Evolutionary conservation across 23 tunicate species (phyloP), one percentile per base, ranked within the genome.

Genomic region (Clavelina lepadiformis): DNA sequence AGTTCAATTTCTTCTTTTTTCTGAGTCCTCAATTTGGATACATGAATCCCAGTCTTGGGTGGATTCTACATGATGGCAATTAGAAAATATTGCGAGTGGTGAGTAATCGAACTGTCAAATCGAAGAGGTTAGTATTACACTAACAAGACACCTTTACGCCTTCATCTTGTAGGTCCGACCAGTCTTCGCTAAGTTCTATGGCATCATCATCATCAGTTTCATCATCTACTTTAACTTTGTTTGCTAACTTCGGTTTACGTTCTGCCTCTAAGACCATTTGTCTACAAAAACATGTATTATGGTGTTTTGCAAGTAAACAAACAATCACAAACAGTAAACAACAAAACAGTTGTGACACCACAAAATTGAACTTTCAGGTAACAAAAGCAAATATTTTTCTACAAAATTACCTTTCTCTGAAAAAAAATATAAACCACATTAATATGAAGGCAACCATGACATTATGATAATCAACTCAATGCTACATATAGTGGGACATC

Each of bases 1-100:
- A 88, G 60, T 46, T 88, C 87, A 49, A 88, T 88, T 73, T 88
- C 75, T 67, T 88, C 96, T 52, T 74, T 88, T 41, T 33, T 50
- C 29, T 60, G 71, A 20, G 58, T 30, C 0, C 38, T 45, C 35
- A 54, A 58, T 28, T 73, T 46, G 19, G 72, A 50, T 2, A 68
- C 31, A 31, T 72, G 63, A 21, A 79, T 73, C 22, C 96, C 96
- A 2, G 82, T 65, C 36, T 79, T 88, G 19, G 96, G 96, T 8
- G 96, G 96, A 61, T 80, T 68, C 96, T 88, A 65, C 28, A 80
- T 41, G 15, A 41, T 8, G 13, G 49, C 49, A 41, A 11, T 8
- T 41, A 11, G 49, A 41, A 8, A 41, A 41, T 41, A 8, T 8
- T 41, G 49, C 49, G 15, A 11, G 13, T 15, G 15, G 49, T 41